Evolutionary conservation across 2,888 invertebrate genomes (phyloP).

Genomic region (Incurvaria masculella): DNA sequence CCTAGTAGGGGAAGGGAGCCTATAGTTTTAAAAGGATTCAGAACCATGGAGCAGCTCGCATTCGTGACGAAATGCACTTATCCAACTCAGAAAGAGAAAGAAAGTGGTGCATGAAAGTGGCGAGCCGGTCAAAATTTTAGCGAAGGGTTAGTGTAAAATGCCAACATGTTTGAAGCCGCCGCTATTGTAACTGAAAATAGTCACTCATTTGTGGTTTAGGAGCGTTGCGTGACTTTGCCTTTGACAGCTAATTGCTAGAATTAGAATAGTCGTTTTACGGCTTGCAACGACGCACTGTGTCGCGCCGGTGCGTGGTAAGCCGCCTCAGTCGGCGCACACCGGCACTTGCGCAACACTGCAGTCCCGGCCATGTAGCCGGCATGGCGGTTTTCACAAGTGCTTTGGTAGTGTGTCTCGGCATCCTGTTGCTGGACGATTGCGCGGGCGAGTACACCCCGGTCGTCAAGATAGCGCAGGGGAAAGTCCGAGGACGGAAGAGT

Average conservation of each 20-base stretch:
- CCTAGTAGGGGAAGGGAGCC: no score
- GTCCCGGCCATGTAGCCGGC: neutral
- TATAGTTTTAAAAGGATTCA: no score
- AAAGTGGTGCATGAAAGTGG: no score
- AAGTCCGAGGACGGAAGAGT: neutral
- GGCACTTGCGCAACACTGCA: neutral
- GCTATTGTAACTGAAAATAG: no score
- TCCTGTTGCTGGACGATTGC: neutral
- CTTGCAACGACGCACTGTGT: neutral
- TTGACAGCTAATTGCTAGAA: neutral
- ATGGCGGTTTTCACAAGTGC: neutral
- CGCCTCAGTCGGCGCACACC: neutral
- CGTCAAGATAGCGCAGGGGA: neutral
- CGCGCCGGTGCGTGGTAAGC: neutral
- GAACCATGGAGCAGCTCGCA: no score
- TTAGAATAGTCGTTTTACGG: neutral
- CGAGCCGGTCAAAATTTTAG: no score
- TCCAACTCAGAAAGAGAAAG: no score
- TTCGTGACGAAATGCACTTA: no score
- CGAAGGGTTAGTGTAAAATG: no score
- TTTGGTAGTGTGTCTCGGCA: neutral
- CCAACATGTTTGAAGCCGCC: no score
- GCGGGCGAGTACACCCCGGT: neutral
- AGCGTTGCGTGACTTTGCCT: neutral
- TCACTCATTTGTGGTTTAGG: neutral